Evolutionary conservation across 2,797 vertebrate species (phyloP).

Genomic region (Manis pentadactyla): DNA sequence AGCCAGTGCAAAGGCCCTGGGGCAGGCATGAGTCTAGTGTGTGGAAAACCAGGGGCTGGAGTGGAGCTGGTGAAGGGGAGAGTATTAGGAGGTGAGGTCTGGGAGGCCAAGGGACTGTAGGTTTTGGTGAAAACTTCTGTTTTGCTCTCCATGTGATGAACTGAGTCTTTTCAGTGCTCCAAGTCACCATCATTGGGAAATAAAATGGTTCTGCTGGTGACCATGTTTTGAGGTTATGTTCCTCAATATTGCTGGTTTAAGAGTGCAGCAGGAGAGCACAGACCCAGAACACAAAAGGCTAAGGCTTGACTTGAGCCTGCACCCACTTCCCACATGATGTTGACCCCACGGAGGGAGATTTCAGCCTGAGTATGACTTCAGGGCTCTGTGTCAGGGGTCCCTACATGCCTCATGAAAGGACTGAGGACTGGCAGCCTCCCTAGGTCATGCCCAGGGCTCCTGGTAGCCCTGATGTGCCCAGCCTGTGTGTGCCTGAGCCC

Average conservation of each 20-base stretch:
- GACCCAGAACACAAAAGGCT: not conserved
- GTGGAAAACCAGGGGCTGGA: not conserved
- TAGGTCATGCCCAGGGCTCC: too few relatives aligned
- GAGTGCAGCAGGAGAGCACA: not conserved
- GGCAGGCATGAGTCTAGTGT: too few relatives aligned
- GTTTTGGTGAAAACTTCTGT: not conserved
- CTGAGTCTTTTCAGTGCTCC: not conserved
- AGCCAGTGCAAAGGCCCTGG: not conserved
- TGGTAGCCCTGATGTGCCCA: not conserved
- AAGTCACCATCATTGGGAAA: not conserved
- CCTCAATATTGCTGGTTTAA: not conserved
- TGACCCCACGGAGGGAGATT: rapidly evolving
- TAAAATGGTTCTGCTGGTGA: not conserved
- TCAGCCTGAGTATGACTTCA: not conserved
- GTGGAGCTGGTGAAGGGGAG: not conserved
- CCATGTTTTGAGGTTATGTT: not conserved
- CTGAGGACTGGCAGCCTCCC: not conserved
- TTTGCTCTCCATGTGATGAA: not conserved
- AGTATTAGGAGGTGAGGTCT: not conserved
- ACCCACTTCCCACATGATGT: too few relatives aligned
- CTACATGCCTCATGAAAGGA: rapidly evolving
- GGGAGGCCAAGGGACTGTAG: not conserved
- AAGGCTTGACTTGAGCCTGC: not conserved
- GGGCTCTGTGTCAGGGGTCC: too few relatives aligned
- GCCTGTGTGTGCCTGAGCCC: not conserved